Conservation (phyloP, 2,888 invertebrate species). For the Eupithecia pulchellata region DNA sequence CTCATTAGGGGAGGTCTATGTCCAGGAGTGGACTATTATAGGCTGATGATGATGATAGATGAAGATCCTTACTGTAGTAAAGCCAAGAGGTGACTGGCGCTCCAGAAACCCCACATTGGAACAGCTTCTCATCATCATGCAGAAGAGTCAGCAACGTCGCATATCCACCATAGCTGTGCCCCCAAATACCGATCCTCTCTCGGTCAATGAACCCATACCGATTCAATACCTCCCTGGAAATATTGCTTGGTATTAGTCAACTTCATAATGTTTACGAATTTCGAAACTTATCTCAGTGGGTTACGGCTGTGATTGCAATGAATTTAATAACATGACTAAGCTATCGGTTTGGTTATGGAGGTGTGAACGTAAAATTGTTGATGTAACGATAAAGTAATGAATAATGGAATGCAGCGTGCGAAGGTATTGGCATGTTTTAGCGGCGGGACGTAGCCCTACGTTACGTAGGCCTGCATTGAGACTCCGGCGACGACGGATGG, state of each 20-base stretch:
- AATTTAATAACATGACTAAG: slow-evolving; percentile 1
- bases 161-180: slow-evolving; percentile 98
- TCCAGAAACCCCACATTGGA: slow-evolving; percentile 94
- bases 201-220: slow-evolving; percentile 88
- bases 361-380: neutral
- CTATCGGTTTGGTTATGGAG: neutral
- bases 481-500: too few species aligned
- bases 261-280: neutral
- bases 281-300: neutral
- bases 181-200: slow-evolving; percentile 91
- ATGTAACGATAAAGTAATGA: neutral
- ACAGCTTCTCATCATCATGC: slow-evolving; percentile 88
- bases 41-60: too few species aligned
- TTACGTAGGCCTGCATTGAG: too few species aligned
- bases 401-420: neutral
- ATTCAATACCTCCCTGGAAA: slow-evolving; percentile 82
- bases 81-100: slow-evolving; percentile 97
- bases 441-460: too few species aligned
- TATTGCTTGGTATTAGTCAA: neutral
- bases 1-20: too few species aligned
- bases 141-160: slow-evolving; percentile 91
- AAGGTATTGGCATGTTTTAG: neutral
- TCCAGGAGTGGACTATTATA: too few species aligned
- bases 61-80: slow-evolving; percentile 91
- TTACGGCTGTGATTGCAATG: neutral